phyloP scores from a whole-genome alignment of 2,888 invertebrate species.

The Trichogramma evanescens region DNA sequence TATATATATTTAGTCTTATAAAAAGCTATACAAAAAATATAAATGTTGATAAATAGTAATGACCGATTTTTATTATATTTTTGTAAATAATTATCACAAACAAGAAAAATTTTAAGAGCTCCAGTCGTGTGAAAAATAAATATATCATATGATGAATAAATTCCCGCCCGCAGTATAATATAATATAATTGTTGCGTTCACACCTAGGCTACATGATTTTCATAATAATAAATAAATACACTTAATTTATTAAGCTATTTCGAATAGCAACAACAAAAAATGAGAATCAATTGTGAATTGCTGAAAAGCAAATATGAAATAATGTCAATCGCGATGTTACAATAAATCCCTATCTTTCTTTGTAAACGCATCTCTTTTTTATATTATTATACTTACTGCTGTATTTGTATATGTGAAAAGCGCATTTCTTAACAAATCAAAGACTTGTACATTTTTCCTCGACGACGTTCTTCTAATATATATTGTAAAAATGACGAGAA shows the following conservation, averaged over 20 bases:
- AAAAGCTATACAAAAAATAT: constrained; percentile 1
- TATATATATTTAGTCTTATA: background rate
- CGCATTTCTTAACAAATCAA: constrained; percentile 9
- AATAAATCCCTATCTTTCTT: no score
- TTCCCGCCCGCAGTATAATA: no score
- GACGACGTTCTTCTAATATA: background rate
- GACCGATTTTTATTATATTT: constrained; percentile 43
- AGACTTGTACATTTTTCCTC: constrained; percentile 15
- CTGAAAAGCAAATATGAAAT: no score
- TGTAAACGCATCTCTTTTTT: no score
- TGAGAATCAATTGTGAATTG: no score
- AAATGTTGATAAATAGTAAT: constrained; percentile 31
- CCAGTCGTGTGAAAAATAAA: constrained; percentile 4
- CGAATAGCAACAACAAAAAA: no score
- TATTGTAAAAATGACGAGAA: background rate
- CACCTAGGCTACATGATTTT: no score
- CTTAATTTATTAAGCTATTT: no score
- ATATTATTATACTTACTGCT: background rate
- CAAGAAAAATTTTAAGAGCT: constrained; percentile 30
- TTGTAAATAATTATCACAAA: constrained; percentile 37
- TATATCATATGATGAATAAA: no score
- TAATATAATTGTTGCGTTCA: no score
- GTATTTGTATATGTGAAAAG: constrained; percentile 11
- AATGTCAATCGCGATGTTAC: no score
- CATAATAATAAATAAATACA: no score